Evolutionary conservation across 2,888 invertebrate species (phyloP), one percentile per base, ranked within the genome.

Genomic region (Itoplectis maculator): DNA sequence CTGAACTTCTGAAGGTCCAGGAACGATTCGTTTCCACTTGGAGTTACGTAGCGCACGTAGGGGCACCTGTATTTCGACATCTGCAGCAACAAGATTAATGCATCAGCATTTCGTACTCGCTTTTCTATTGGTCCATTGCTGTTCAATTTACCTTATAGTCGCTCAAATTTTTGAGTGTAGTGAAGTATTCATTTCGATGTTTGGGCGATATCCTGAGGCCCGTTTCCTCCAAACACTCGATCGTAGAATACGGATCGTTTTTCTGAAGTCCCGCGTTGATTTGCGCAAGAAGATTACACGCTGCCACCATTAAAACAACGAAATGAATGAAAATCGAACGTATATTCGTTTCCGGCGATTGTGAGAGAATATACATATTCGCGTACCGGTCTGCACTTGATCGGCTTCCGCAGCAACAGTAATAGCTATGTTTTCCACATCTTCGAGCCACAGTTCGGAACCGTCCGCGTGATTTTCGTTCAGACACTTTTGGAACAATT

Each of bases 391-490:
- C 86, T 94, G 94, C 1, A 94, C 94, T 88, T 93, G 93, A 56
- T 92, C 85, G 9, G 94, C 94, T 90, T 95, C 95, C 11, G 89
- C 86, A 74, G 93, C 92, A 84, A 94, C 93, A 68, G 85, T 75
- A 78, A 93, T 91, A 37, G 94, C 91, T 73, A 94, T 92, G 45
- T 93, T 92, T 76, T 94, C 92, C 74, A 95, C 94, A 87, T 95
- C 95, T 81, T 95, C 95, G 66, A 94, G 91, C 95, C 95, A 95
- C 6, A 95, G 92, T 82, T 94, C 95, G 82, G 94, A 94, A 18
- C 94, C 94, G 85, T 95, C 94, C 0, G 86, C 70, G 79, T 89
- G 86, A 82, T 94, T 94, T 23, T 93, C 93, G n/a, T 93, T 87
- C 29, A 94, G 90, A 65, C 93, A 93, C 85, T 93, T 94, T 87